phyloP scores from a whole-genome alignment of 2,113 vertebrate species.

The Spermophilus dauricus region DNA sequence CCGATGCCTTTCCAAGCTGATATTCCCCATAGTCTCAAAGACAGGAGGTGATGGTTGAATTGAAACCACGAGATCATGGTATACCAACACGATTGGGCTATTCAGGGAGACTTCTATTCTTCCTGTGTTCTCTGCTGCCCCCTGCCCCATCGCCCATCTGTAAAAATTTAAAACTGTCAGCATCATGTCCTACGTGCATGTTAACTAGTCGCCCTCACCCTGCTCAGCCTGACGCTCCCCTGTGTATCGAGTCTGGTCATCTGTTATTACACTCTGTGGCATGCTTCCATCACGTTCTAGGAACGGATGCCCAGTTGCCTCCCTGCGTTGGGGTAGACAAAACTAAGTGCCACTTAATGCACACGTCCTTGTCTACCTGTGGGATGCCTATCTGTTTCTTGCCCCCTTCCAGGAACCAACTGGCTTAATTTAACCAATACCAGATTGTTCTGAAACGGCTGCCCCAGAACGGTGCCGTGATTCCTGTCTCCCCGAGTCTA shows the following conservation, averaged over 20 bases:
- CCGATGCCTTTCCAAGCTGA: not conserved
- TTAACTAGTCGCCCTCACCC: not conserved
- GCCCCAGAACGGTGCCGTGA: not conserved
- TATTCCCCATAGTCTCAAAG: not conserved
- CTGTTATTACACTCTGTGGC: not conserved
- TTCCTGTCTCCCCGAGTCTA: not conserved
- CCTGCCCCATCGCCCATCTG: not conserved
- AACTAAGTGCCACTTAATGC: not conserved
- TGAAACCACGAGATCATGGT: not conserved
- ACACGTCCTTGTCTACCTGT: not conserved
- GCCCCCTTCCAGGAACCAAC: not conserved
- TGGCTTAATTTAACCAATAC: conserved; percentile 3
- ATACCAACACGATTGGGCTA: not conserved
- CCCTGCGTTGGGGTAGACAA: not conserved
- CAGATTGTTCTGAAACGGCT: conserved; percentile 34
- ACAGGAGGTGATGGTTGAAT: not conserved
- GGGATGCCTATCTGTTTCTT: not conserved
- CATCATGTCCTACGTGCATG: not conserved
- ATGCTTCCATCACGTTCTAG: not conserved
- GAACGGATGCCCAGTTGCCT: not conserved
- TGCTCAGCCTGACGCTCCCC: not conserved
- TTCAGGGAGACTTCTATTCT: not conserved
- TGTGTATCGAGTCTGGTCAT: not conserved
- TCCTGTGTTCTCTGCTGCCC: not conserved
- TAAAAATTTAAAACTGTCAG: not conserved